A percentile compares a stretch with the other conserved stretches of the same genome.
Conservation (phyloP, 2,888 invertebrate species). For the Tipula helvola region DNA sequence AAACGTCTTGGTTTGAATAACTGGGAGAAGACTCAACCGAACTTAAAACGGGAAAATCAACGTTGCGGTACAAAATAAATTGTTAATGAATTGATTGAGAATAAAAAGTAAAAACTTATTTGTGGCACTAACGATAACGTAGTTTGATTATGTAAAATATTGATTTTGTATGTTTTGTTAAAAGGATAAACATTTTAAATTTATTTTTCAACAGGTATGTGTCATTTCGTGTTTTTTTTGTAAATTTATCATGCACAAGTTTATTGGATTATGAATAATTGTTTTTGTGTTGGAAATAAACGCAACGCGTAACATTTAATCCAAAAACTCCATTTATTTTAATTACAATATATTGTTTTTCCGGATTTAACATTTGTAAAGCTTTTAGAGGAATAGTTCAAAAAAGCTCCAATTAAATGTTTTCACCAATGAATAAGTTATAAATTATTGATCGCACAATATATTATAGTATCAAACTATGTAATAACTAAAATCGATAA, state of each 20-base stretch:
- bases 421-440: no score
- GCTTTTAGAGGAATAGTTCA: no score
- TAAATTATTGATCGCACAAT: no score
- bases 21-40: no score
- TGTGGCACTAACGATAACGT: not conserved
- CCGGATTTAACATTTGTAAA: not conserved
- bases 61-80: not conserved
- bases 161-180: not conserved
- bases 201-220: not conserved
- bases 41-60: not conserved
- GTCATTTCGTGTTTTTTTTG: not conserved
- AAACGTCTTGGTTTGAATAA: not conserved
- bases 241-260: not conserved
- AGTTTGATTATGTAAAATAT: not conserved
- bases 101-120: not conserved
- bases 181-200: not conserved
- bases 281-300: not conserved
- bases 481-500: not conserved
- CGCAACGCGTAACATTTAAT: not conserved
- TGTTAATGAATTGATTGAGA: not conserved
- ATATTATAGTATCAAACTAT: no score
- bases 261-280: not conserved
- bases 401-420: no score
- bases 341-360: not conserved
- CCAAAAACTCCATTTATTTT: not conserved